Evolutionary conservation across 2,113 vertebrate genomes (phyloP), one percentile per base, ranked within the genome.

Genomic region (Percina caprodes): DNA sequence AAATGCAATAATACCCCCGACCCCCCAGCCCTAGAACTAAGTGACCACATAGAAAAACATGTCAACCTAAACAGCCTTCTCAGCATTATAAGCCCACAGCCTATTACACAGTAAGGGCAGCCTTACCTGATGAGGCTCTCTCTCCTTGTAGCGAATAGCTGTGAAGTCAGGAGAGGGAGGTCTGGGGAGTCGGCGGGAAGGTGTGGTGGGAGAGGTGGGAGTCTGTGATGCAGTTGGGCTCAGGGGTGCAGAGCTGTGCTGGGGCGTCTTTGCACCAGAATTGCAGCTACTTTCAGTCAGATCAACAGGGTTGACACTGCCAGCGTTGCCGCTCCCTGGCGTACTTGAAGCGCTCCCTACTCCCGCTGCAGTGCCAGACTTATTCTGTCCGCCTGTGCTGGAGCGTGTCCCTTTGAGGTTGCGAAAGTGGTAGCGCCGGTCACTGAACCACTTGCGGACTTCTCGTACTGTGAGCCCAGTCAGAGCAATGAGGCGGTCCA

Each of bases 371-470:
- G 61, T 3, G 5, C 68, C 56, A 33, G 77, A 69, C 67, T 91
- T 90, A 39, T 2, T 62, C 30, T 79, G 81, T 7, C 80, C 95
- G 69, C 55, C 94, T 0, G 94, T 83, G 86, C 93, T 86, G 0
- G 93, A 71, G 35, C 96, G 95, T 24, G 96, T 65, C 0, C 97
- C 95, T 86, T 97, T 96, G 48, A 97, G 93, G 15, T 99, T 99
- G 77, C 97, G 95, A 80, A 96, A 98, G 89, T 99, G 98, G 94
- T 99, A 99, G 30, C 98, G 94, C 21, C 97, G 95, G 69, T 99
- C 98, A 0, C 98, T 99, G 93, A 99, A 99, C 98, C 98, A 99
- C 80, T 99, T 99, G 23, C 98, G 96, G 14, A 99, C 97, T 86
- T 99, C 98, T 70, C 97, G 96, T 42, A 97, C 97, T 0, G 96